Base-by-base conservation (phyloP, 1,140 invertebrate genomes). In the Microplitis mediator region DNA sequence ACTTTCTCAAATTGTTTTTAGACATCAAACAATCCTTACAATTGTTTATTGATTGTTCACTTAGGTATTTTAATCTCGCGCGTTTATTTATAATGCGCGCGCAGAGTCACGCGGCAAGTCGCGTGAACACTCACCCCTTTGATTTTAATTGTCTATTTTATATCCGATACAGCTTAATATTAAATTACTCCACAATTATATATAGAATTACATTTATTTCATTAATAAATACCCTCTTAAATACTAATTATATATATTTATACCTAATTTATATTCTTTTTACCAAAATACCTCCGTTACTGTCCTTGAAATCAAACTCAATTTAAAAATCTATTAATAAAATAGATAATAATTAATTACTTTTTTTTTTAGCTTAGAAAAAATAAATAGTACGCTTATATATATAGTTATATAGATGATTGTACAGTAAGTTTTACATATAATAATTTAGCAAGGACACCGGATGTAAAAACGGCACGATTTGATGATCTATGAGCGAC, bases 391-490 rank as follows among this genome's bases (percentile, higher is more conserved):
- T 56, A 56, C n/a, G 14, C 14, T 56, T 14, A 14, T 56, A 16
- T 56, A 14, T 4, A 56, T 13, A 5, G 5, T 5, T 23, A 14
- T 23, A 51, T 51, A n/a, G 8, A 23, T 23, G 23, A 23, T 23
- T 23, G 23, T 23, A 23, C 2, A 39, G 50, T 31, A 32, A n/a
- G 61, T 50, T 71, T 62, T 65, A 56, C 45, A 65, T 34, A 64
- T 45, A 71, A 51, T 71, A 50, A 70, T 71, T 62, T 71, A 56
- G 75, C 76, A 77, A 77, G 76, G 76, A 77, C 76, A 73, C 68
- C 70, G 61, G 66, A 73, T 69, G 69, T 68, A 71, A 68, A 69
- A 69, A 51, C 71, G 52, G 50, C 61, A 74, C 68, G 72, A 77
- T 71, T 64, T 56, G 58, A 71, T 70, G 69, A 76, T 71, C 35